Evolutionary conservation across 2,888 invertebrate genomes (phyloP), one percentile per base, ranked within the genome.

Genomic region (Agrochola litura): DNA sequence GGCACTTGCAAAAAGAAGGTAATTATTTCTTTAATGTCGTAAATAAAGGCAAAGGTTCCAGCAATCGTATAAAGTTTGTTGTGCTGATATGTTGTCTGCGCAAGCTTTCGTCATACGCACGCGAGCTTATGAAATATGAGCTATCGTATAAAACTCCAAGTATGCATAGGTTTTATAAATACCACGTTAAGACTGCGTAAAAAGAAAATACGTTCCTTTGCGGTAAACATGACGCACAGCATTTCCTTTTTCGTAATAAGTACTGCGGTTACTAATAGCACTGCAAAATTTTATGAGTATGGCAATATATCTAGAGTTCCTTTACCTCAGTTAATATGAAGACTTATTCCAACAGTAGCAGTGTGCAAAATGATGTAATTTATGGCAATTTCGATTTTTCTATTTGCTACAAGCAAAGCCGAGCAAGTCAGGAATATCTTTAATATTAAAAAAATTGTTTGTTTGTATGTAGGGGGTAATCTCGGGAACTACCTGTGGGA

Each of bases 371-470:
- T 25, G 14, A 1, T 54, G 5, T 25, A 49, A 64, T 12, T 6
- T 54, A 54, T 25, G 16, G 14, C n/a, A 41, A 41, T 76, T 46
- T 25, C 0, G 16, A 52, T 14, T 12, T 4, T 16, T 66, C 0
- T 61, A 41, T 63, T 63, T 70, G 63, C 49, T 58, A 49, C 64
- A 49, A 63, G 41, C 56, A 64, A 69, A 70, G 71, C 19, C n/a
- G n/a, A 30, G 19, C 56, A 71, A 43, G 52, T 70, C 58, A 79
- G 76, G 41, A 14, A 14, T 41, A 14, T 43, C 43, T 43, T 12
- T 43, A 43, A 43, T 43, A 43, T 43, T 43, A 43, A 12, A 43
- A 10, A 37, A 4, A 37, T 43, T 43, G 9, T 43, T 43, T 43
- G 43, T 10, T 10, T 43, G 10, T 43, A 43, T 43, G 43, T 10